These are phyloP conservation scores for Oryctolagus cuniculus DNA, from an alignment of 2,113 vertebrate species.

Conservation along the genomic window mOryCun1.1 NC_091448.1:24062001-24062500, in stretches of 20 bases:
- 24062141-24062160: conserved; percentile 86
- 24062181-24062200: conserved; percentile 95
- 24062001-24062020: conserved; percentile 66
- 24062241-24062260: conserved; percentile 99
- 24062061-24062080: conserved; percentile 84
- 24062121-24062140: conserved; percentile 85
- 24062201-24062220: conserved; percentile 98
- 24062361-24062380: background rate
- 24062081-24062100: conserved; percentile 87
- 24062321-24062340: background rate
- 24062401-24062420: background rate
- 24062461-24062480: background rate
- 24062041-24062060: conserved; percentile 85
- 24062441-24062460: background rate
- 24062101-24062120: conserved; percentile 86
- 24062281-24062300: background rate
- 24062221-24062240: conserved; percentile 99
- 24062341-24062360: background rate
- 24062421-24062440: background rate
- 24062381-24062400: background rate
- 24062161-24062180: conserved; percentile 94
- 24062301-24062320: background rate
- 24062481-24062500: too few relatives aligned
- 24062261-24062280: conserved; percentile 85
- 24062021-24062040: conserved; percentile 84